phyloP scores from a whole-genome alignment of 2,888 invertebrate species.

The Panorpa germanica region DNA sequence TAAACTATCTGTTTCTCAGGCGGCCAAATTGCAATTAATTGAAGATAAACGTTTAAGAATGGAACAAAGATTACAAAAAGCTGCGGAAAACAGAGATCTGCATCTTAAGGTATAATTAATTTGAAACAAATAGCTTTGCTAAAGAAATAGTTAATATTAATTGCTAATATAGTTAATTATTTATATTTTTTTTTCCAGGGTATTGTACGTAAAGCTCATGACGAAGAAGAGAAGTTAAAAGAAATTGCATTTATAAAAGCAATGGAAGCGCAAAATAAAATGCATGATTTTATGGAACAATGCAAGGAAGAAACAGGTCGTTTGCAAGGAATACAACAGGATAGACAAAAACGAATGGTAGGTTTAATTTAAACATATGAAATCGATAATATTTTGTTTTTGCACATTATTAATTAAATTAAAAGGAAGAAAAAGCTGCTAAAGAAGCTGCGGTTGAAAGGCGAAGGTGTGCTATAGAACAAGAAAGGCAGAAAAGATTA shows the following conservation, averaged over 20 bases:
- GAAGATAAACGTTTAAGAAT: conserved; percentile 60
- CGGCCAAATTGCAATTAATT: conserved; percentile 69
- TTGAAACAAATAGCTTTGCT: background rate
- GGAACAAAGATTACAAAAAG: conserved; percentile 60
- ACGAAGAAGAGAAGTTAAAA: conserved; percentile 89
- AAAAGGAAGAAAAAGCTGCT: conserved; percentile 78
- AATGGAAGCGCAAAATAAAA: conserved; percentile 83
- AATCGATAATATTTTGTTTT: conserved; percentile 11
- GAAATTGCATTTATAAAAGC: conserved; percentile 97
- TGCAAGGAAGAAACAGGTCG: conserved; percentile 58
- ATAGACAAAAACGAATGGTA: conserved; percentile 52
- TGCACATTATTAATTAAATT: conserved; percentile 9
- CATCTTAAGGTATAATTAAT: conserved; percentile 35
- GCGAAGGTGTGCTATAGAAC: conserved; percentile 65
- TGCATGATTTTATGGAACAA: conserved; percentile 75
- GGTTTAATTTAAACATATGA: conserved; percentile 8
- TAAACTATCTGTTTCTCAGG: conserved; percentile 19
- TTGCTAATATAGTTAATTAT: conserved; percentile 2
- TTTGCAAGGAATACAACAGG: conserved; percentile 65
- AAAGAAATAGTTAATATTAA: background rate
- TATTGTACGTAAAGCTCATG: conserved; percentile 88
- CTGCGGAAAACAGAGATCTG: conserved; percentile 77
- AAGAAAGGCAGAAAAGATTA: conserved; percentile 56
- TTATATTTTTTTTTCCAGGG: conserved; percentile 25
- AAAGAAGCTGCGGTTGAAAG: conserved; percentile 92